Evolutionary conservation across 2,797 vertebrate genomes (phyloP), one percentile per base, ranked within the genome.

Genomic region (Danio tinwini): DNA sequence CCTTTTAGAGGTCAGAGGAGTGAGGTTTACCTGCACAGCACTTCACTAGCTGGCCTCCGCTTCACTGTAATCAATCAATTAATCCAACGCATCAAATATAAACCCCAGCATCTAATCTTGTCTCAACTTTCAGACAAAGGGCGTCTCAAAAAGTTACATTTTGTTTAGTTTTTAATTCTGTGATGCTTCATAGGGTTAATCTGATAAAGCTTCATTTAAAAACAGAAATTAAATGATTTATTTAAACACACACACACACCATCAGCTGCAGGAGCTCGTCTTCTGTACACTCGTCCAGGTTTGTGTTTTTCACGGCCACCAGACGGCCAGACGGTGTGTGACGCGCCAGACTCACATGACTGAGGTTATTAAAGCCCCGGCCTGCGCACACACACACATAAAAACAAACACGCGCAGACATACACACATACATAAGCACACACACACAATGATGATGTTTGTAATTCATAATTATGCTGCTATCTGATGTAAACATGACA

Each of bases 211-310:
- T 49, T 29, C 0, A 47, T 29, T 11, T 69, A 7, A 5, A 69
- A 37, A 52, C 1, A 39, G 21, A 29, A 29, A 1, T 29, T 29
- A 29, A 29, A 29, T 29, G 29, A 29, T 29, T 29, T 13, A 12
- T 0, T 2, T 19, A 10, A 29, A 6, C 42, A 74, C 42, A 91
- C 91, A 6, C 42, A 74, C 42, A 91, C 91, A 99, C 97, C 95
- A 98, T 94, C 63, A 99, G 94, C 85, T 95, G 95, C 89, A 95
- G 93, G 81, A 99, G 89, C 85, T 96, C 96, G 70, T 99, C 97
- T 87, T 98, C 97, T 0, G 95, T 96, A 90, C 96, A 98, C 84
- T 94, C 94, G 72, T 99, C 97, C 88, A 99, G 91, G 89, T 99
- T 96, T 86, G 97, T 98, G 82, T 95, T 95, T 89, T 95, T 97